Evolutionary conservation across 1,140 invertebrate species (phyloP).

Genomic region (Gonioctena quinquepunctata): DNA sequence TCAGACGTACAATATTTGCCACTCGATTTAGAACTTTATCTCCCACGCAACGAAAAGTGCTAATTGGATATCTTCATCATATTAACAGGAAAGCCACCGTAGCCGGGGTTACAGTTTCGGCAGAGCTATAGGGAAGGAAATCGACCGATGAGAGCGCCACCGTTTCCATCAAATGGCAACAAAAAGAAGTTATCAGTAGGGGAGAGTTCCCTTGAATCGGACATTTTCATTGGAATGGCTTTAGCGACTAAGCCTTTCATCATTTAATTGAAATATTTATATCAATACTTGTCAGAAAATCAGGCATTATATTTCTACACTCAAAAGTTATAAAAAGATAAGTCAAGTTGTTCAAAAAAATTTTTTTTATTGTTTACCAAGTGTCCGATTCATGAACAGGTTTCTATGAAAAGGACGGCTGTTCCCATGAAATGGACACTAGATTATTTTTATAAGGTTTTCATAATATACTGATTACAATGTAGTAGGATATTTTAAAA

Average conservation of each 20-base stretch:
- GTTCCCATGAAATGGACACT: conserved; percentile 4
- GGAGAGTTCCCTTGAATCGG: background rate
- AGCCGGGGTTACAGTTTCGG: too few relatives aligned
- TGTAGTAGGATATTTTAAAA: background rate
- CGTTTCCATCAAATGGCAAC: too few relatives aligned
- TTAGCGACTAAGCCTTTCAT: background rate
- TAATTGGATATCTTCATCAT: background rate
- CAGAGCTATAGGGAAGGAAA: too few relatives aligned
- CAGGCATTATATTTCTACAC: background rate
- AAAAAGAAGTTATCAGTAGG: too few relatives aligned
- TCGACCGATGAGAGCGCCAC: too few relatives aligned
- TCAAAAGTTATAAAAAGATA: too few relatives aligned
- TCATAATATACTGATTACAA: background rate
- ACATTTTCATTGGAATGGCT: background rate
- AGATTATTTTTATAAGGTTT: background rate
- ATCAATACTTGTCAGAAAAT: background rate
- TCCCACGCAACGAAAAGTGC: background rate
- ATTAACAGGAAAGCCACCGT: too few relatives aligned
- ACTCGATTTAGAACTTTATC: conserved; percentile 5
- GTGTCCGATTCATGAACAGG: background rate
- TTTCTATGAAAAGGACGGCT: background rate
- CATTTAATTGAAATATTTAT: conserved; percentile 5
- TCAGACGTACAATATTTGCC: conserved; percentile 2
- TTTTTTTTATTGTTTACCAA: background rate
- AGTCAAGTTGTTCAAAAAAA: background rate